Conservation (phyloP, 2,888 invertebrate species). For the Fragum fragum region DNA sequence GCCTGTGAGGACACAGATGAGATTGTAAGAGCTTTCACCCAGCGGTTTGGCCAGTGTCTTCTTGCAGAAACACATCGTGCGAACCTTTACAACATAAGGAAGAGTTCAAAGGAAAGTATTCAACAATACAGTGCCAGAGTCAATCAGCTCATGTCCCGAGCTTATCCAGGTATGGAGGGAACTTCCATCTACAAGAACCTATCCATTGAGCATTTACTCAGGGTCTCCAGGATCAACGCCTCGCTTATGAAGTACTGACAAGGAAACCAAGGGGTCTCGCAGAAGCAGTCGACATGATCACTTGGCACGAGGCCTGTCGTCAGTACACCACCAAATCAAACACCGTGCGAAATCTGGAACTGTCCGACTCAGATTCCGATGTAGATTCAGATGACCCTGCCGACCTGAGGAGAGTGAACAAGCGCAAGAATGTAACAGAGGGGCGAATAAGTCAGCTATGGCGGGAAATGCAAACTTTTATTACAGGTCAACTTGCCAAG, state of each 20-base stretch:
- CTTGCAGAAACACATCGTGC: conserved; percentile 35
- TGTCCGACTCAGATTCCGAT: neutral
- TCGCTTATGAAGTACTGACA: conserved; percentile 43
- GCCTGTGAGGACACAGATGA: neutral
- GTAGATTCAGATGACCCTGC: neutral
- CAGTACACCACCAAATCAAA: neutral
- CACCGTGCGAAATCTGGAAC: neutral
- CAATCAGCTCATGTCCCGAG: conserved; percentile 27
- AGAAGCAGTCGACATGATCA: conserved; percentile 41
- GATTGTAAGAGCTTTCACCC: neutral
- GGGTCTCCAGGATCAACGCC: conserved; percentile 36
- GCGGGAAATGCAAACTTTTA: neutral
- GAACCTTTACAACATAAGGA: conserved; percentile 17
- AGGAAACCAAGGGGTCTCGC: conserved; percentile 30
- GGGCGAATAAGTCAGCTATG: neutral
- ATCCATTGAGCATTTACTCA: conserved; percentile 37
- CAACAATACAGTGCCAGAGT: conserved; percentile 41
- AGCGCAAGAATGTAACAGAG: neutral
- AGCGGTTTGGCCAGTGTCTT: conserved; percentile 29
- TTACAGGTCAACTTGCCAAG: neutral
- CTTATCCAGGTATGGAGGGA: conserved; percentile 34
- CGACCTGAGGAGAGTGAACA: neutral
- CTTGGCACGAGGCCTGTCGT: conserved; percentile 33
- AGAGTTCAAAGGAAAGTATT: conserved; percentile 18
- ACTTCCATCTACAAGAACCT: conserved; percentile 24